Percentiles rank a stretch among this genome's conserved stretches.
Evolutionary conservation across 2,797 vertebrate genomes (phyloP).

Genomic region (Austrolebias charrua): DNA sequence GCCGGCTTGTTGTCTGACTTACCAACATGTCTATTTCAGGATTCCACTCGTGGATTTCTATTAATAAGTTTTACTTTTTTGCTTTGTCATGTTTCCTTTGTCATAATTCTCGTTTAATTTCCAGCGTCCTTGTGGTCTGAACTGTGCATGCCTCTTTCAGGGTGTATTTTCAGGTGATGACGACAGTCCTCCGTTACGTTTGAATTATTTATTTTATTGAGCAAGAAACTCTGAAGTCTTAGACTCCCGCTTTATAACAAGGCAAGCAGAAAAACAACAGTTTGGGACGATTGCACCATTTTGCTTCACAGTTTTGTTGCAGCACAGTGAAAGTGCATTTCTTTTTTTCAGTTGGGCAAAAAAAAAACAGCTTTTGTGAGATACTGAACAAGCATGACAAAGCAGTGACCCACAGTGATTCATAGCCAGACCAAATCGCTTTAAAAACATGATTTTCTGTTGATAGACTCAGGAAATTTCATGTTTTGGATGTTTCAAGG

Average conservation of each 20-base stretch:
- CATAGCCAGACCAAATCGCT: slow-evolving; percentile 47
- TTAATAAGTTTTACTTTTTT: slow-evolving; percentile 64
- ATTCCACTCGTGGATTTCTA: slow-evolving; percentile 63
- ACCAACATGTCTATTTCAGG: slow-evolving; percentile 74
- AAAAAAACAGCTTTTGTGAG: slow-evolving; percentile 41
- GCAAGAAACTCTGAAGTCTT: slow-evolving; percentile 41
- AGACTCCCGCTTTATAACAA: slow-evolving; percentile 59
- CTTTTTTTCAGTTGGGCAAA: slow-evolving; percentile 50
- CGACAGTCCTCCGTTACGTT: slow-evolving; percentile 14
- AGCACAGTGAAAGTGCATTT: slow-evolving; percentile 58
- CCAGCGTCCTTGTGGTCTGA: slow-evolving; percentile 65
- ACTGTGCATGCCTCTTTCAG: slow-evolving; percentile 69
- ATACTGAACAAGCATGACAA: slow-evolving; percentile 41
- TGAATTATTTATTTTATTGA: slow-evolving; percentile 21
- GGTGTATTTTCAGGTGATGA: slow-evolving; percentile 66
- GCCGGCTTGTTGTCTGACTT: slow-evolving; percentile 48
- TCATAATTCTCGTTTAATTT: slow-evolving; percentile 69
- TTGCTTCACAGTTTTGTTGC: slow-evolving; percentile 31
- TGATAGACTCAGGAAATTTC: slow-evolving; percentile 24
- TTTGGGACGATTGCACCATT: slow-evolving; percentile 10
- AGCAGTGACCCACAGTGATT: slow-evolving; percentile 43
- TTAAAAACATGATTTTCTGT: slow-evolving; percentile 13
- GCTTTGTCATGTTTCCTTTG: slow-evolving; percentile 68
- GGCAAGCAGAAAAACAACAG: slow-evolving; percentile 3
- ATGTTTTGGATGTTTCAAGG: slow-evolving; percentile 54